Conservation (phyloP, 1,140 invertebrate genomes). For the Atta texana region DNA sequence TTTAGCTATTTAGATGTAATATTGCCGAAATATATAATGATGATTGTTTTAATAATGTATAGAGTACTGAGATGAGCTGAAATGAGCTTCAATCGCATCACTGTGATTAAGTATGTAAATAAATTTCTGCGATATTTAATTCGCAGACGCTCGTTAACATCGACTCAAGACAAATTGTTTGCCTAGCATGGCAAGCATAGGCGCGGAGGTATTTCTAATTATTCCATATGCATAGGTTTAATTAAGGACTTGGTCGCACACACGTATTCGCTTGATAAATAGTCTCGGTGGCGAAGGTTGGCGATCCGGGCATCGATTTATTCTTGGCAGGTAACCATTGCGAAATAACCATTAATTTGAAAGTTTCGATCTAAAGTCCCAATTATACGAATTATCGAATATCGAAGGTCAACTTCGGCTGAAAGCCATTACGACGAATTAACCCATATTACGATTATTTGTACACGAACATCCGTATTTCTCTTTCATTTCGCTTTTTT, state of each 20-base stretch:
- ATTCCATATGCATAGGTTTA: constrained; percentile 76
- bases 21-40: background rate
- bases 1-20: background rate
- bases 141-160: constrained; percentile 52
- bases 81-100: background rate
- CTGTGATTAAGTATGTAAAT: constrained; percentile 52
- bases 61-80: background rate
- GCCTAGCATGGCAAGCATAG: constrained; percentile 33
- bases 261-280: constrained; percentile 75
- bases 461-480: background rate
- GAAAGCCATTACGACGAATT: constrained; percentile 55
- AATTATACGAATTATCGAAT: constrained; percentile 73
- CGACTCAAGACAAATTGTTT: constrained; percentile 58
- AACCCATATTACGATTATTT: constrained; percentile 28
- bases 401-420: constrained; percentile 38
- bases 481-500: background rate
- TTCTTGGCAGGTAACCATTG: constrained; percentile 70
- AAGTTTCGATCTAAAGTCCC: constrained; percentile 61
- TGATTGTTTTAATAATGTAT: background rate
- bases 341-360: constrained; percentile 73
- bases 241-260: constrained; percentile 73
- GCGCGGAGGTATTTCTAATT: constrained; percentile 74
- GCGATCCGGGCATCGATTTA: constrained; percentile 75
- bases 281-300: constrained; percentile 77
- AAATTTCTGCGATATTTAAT: constrained; percentile 62